Conservation (phyloP, 2,113 vertebrate species). For the Mastomys natalensis region DNA sequence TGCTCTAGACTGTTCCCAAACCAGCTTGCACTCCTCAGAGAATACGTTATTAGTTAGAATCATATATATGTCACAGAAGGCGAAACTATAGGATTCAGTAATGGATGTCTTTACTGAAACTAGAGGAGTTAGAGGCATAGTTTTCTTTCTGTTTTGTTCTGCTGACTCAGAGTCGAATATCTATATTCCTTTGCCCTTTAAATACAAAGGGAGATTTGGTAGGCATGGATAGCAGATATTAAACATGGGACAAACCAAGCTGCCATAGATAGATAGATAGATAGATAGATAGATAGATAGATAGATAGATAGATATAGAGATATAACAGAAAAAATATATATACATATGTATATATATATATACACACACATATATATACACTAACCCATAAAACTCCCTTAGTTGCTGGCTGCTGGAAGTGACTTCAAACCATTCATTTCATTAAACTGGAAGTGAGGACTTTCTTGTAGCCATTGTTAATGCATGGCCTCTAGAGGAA, state of each 20-base stretch:
- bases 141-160: not conserved
- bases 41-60: too few relatives aligned
- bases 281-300: too few relatives aligned
- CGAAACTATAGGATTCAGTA: too few relatives aligned
- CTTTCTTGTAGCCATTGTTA: not conserved
- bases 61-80: too few relatives aligned
- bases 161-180: not conserved
- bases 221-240: not conserved
- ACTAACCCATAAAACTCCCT: not conserved
- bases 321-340: too few relatives aligned
- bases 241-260: not conserved
- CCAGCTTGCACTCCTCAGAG: too few relatives aligned
- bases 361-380: too few relatives aligned
- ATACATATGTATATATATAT: not conserved
- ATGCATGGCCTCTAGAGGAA: not conserved
- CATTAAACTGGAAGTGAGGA: not conserved
- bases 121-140: too few relatives aligned
- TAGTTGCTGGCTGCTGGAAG: not conserved
- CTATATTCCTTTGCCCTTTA: conserved; percentile 11
- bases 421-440: not conserved
- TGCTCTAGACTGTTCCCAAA: too few relatives aligned
- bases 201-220: not conserved
- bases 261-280: too few relatives aligned
- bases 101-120: too few relatives aligned
- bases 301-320: too few relatives aligned